Evolutionary conservation across 2,888 invertebrate genomes (phyloP).

Genomic region (Nomada lathburiana): DNA sequence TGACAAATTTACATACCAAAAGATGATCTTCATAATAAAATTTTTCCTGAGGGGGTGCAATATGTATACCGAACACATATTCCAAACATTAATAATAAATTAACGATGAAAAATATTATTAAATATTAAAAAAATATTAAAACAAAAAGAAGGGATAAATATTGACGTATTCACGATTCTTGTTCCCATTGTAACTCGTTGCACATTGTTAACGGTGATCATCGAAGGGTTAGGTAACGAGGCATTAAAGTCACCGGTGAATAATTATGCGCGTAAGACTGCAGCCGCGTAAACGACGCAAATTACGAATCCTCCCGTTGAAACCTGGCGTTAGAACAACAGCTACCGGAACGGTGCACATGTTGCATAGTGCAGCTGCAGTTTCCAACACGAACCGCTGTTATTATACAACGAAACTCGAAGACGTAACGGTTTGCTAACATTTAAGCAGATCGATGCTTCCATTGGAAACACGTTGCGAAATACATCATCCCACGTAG

Average conservation of each 20-base stretch:
- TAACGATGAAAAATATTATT: background rate
- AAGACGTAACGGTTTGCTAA: conserved; percentile 55
- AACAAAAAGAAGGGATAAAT: background rate
- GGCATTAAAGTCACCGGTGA: background rate
- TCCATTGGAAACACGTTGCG: conserved; percentile 28
- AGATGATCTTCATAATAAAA: too few species aligned
- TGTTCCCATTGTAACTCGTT: background rate
- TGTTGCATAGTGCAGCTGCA: conserved; percentile 22
- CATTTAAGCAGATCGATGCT: conserved; percentile 48
- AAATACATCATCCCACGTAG: conserved; percentile 27
- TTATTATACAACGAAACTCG: conserved; percentile 53
- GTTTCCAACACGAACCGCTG: conserved; percentile 42
- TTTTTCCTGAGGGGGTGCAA: too few species aligned
- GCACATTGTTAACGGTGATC: background rate
- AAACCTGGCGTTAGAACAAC: conserved; percentile 20
- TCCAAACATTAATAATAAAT: background rate
- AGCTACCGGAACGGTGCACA: conserved; percentile 19
- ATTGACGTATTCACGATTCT: background rate
- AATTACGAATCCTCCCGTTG: conserved; percentile 20
- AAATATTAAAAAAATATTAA: too few species aligned
- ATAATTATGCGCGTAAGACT: conserved; percentile 4
- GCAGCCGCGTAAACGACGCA: background rate
- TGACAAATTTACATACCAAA: too few species aligned
- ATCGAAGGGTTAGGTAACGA: conserved; percentile 17
- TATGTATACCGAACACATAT: too few species aligned